Evolutionary conservation across 2,113 vertebrate species (phyloP), one percentile per base, ranked within the genome.

Genomic region (Blennius ocellaris): DNA sequence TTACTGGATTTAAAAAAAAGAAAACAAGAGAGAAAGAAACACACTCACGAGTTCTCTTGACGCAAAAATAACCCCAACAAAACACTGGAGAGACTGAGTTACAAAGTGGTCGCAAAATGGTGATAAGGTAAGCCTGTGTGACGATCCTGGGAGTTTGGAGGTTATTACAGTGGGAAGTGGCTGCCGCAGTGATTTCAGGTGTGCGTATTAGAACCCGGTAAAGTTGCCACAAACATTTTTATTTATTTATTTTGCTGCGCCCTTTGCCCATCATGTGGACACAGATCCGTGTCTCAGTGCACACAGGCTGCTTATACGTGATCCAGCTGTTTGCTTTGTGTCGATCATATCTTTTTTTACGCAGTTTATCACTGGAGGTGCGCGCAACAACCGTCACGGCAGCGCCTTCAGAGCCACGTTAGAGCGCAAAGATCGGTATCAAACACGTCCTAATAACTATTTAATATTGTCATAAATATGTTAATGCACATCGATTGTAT

Each of bases 51-150:
- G 78, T 71, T 53, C 9, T 58, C 41, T 59, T 69, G 39, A 40
- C 2, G 1, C 16, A 55, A 63, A 40, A 60, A 64, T 57, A 66
- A 66, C n/a, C n/a, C n/a, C n/a, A 39, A 62, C 60, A 62, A 73
- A 48, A 48, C 21, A 38, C 51, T 15, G 68, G 82, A 81, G 72
- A 87, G 69, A 73, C 74, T 15, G 84, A 84, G 82, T 88, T 92
- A 75, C 53, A 75, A 76, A 88, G 50, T 81, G 80, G 17, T 71
- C 30, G 54, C 78, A 81, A 73, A 58, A 94, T 91, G 91, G 76
- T 91, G 90, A 82, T 78, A 92, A 92, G 93, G 93, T 94, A 92
- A 92, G 92, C 45, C 0, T 56, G 81, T 65, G 11, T 12, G 59
- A 15, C n/a, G 73, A 62, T 63, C 15, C 54, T n/a, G 65, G 1